Evolutionary conservation across 1,140 invertebrate genomes (phyloP).

Genomic region (Tigriopus japonicus): DNA sequence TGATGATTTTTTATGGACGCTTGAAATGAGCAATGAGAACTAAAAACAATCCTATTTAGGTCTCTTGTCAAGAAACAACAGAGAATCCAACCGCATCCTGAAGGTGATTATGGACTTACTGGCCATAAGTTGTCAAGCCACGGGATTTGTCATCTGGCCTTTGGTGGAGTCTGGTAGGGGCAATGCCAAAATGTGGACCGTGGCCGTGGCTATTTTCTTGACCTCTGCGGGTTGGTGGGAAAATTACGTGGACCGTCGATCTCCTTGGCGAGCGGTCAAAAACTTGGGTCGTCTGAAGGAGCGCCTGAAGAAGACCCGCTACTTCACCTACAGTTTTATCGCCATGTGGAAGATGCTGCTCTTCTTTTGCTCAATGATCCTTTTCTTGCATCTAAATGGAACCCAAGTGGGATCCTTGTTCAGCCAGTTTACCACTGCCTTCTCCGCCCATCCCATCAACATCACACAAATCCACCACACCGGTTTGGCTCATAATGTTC

Average conservation of each 20-base stretch:
- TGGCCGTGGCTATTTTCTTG: constrained; percentile 58
- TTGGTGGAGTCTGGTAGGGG: constrained; percentile 27
- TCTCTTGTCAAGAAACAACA: constrained; percentile 51
- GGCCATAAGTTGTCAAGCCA: constrained; percentile 62
- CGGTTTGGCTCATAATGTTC: background rate
- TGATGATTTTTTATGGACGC: too few species aligned
- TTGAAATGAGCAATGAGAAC: background rate
- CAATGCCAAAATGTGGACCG: constrained; percentile 41
- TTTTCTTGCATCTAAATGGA: constrained; percentile 50
- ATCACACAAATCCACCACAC: constrained; percentile 40
- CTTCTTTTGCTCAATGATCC: constrained; percentile 50
- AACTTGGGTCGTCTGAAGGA: constrained; percentile 52
- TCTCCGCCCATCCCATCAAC: constrained; percentile 52
- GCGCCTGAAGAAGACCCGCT: constrained; percentile 52
- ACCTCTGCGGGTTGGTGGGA: constrained; percentile 91
- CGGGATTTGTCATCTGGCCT: constrained; percentile 75
- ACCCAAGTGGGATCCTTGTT: constrained; percentile 58
- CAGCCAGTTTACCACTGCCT: constrained; percentile 46
- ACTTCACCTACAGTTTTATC: constrained; percentile 71
- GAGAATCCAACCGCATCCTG: constrained; percentile 53
- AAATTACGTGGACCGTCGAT: constrained; percentile 55
- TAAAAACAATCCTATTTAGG: constrained; percentile 31
- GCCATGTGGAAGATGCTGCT: constrained; percentile 68
- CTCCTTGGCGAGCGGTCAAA: constrained; percentile 32
- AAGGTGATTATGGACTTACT: constrained; percentile 61